phyloP scores from a whole-genome alignment of 2,113 vertebrate genomes.

The Lonchura striata region DNA sequence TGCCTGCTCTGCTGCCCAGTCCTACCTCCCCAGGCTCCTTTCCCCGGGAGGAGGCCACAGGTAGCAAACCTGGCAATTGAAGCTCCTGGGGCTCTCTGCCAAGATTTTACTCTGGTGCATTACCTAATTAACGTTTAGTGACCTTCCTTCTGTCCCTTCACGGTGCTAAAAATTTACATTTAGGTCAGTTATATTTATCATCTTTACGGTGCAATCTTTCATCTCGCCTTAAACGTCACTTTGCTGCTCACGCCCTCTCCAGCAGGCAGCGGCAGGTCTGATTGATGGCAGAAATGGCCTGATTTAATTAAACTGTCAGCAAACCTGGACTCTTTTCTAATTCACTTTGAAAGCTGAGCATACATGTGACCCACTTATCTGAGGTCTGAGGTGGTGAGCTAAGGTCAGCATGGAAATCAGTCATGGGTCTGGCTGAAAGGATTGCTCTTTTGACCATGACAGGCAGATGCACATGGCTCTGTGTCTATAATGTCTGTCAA shows the following conservation, averaged over 20 bases:
- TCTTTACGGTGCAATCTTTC: slow-evolving; percentile 5
- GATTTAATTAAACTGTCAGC: slow-evolving; percentile 75
- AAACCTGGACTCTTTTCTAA: slow-evolving; percentile 43
- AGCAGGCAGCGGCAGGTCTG: slow-evolving; percentile 8
- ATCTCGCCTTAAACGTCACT: neutral
- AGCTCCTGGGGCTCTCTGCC: neutral
- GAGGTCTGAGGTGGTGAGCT: slow-evolving; percentile 59
- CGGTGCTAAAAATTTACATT: slow-evolving; percentile 16
- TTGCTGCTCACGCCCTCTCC: neutral
- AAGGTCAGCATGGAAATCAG: slow-evolving; percentile 57
- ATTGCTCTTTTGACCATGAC: slow-evolving; percentile 36
- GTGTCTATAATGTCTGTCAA: slow-evolving; percentile 22
- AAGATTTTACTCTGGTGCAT: neutral
- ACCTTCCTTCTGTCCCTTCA: slow-evolving; percentile 6
- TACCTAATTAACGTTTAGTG: slow-evolving; percentile 7
- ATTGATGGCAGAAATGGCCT: slow-evolving; percentile 46
- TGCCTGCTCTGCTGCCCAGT: neutral
- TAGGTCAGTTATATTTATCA: slow-evolving; percentile 53
- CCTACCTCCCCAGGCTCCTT: neutral
- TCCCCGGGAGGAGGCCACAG: neutral
- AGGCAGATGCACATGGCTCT: slow-evolving; percentile 10
- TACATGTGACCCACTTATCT: slow-evolving; percentile 49
- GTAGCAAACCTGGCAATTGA: neutral
- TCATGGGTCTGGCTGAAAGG: slow-evolving; percentile 17
- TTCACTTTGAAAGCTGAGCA: slow-evolving; percentile 39